phyloP scores from a whole-genome alignment of 2,888 invertebrate species.

The Leucophora obtusa region DNA sequence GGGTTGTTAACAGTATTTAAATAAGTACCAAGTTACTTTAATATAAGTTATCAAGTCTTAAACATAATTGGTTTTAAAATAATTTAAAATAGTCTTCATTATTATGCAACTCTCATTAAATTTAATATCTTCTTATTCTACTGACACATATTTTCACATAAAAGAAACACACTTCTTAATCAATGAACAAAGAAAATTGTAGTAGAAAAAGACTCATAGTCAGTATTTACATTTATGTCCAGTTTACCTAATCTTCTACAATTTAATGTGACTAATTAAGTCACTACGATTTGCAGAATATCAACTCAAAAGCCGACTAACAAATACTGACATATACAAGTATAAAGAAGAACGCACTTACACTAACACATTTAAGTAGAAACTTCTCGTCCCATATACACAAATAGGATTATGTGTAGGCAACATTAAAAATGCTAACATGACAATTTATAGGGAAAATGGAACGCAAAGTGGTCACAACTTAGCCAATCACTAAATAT shows the following conservation, averaged over 20 bases:
- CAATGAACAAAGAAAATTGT: slow-evolving; percentile 2
- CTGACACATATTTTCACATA: too few species aligned
- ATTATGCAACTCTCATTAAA: too few species aligned
- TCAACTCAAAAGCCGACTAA: slow-evolving; percentile 16
- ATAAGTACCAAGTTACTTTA: too few species aligned
- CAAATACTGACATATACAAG: not conserved
- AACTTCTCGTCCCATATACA: not conserved
- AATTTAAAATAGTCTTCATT: too few species aligned
- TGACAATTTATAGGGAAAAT: slow-evolving; percentile 7
- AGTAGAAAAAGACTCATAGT: not conserved
- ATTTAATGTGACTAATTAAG: slow-evolving; percentile 50
- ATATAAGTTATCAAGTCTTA: too few species aligned
- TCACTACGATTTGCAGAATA: slow-evolving; percentile 34
- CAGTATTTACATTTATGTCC: slow-evolving; percentile 9
- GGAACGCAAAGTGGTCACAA: slow-evolving; percentile 30
- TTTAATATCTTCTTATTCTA: too few species aligned
- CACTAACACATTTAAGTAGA: not conserved
- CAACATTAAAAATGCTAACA: slow-evolving; percentile 33
- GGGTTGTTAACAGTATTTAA: too few species aligned
- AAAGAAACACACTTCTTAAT: not conserved
- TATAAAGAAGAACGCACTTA: not conserved
- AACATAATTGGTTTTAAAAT: too few species aligned
- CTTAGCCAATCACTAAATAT: slow-evolving; percentile 30
- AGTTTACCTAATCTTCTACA: slow-evolving; percentile 22
- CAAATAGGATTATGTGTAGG: slow-evolving; percentile 29